These are phyloP conservation scores for Chondrilla cf. caribensis DNA, from an alignment of 37 sponge, comb jelly and placozoan species.

Conservation along the genomic window DNA sequence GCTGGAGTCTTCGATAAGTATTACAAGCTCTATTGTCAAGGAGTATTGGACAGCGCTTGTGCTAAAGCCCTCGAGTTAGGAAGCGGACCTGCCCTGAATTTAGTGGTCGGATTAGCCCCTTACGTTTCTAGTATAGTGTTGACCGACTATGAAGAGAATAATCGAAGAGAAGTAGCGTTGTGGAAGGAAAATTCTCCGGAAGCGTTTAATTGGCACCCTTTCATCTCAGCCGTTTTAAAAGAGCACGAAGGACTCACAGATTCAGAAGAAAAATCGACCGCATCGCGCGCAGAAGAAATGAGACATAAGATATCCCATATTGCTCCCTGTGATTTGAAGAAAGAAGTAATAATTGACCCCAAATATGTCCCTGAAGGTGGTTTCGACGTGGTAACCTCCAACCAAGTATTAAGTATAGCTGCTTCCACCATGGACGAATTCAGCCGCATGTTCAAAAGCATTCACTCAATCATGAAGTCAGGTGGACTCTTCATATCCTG, in stretches of 20 bases:
- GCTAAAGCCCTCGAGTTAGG: neutral
- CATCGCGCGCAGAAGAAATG: neutral
- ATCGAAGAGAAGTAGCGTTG: neutral
- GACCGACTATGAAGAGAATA: neutral
- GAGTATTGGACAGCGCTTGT: neutral
- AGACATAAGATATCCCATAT: neutral
- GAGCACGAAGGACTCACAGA: no score
- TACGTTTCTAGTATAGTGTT: neutral
- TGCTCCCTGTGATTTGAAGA: neutral
- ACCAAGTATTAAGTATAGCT: no score
- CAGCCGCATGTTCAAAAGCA: no score
- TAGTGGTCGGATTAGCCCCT: neutral
- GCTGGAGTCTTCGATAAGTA: no score
- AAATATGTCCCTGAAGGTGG: neutral
- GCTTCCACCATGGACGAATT: no score
- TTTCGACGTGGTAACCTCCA: neutral
- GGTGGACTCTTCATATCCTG: no score
- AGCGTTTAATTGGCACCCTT: neutral
- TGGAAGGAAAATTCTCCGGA: conserved; percentile 8
- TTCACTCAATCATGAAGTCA: no score
- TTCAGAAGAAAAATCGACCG: neutral
- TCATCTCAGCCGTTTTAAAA: neutral
- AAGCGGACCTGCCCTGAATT: neutral
- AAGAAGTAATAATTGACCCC: neutral
- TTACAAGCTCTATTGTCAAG: neutral